phyloP scores from a whole-genome alignment of 2,113 vertebrate species.

The Pagrus major region DNA sequence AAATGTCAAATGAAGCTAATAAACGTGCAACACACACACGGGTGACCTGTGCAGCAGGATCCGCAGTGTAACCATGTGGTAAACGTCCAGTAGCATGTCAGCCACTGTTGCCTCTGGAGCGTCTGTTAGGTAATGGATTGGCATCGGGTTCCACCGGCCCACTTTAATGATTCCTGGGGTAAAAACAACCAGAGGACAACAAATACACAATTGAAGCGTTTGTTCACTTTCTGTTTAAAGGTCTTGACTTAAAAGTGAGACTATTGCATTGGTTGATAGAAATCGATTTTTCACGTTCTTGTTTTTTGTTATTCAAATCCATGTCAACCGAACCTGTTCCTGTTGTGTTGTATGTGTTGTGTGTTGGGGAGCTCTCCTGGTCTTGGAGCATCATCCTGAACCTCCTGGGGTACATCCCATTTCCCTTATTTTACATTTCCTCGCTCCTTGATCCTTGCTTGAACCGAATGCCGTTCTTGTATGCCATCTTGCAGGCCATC shows the following conservation, averaged over 20 bases:
- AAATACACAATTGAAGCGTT: neutral
- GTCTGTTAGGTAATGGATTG: constrained; percentile 95
- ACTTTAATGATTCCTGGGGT: constrained; percentile 96
- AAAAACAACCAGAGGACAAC: neutral
- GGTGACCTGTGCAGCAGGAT: constrained; percentile 96
- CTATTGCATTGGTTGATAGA: neutral
- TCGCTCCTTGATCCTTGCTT: too few relatives aligned
- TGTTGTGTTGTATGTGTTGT: neutral
- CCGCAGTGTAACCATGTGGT: constrained; percentile 96
- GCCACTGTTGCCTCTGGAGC: constrained; percentile 96
- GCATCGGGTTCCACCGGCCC: constrained; percentile 96
- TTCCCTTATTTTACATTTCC: too few relatives aligned
- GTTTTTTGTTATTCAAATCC: neutral
- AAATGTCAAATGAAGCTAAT: neutral
- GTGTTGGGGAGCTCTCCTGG: neutral
- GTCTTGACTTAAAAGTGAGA: neutral
- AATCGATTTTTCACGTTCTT: neutral
- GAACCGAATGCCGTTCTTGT: too few relatives aligned
- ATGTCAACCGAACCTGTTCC: neutral
- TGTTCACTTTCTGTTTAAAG: neutral
- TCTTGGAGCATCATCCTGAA: constrained; percentile 29
- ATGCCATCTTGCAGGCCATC: too few relatives aligned
- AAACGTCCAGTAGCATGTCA: constrained; percentile 97
- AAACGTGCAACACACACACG: neutral
- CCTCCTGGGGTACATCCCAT: too few relatives aligned